A percentile compares a stretch with the other conserved stretches of the same genome.
Conservation (phyloP, 2,113 vertebrate genomes). For the Pollimyrus isidori region DNA sequence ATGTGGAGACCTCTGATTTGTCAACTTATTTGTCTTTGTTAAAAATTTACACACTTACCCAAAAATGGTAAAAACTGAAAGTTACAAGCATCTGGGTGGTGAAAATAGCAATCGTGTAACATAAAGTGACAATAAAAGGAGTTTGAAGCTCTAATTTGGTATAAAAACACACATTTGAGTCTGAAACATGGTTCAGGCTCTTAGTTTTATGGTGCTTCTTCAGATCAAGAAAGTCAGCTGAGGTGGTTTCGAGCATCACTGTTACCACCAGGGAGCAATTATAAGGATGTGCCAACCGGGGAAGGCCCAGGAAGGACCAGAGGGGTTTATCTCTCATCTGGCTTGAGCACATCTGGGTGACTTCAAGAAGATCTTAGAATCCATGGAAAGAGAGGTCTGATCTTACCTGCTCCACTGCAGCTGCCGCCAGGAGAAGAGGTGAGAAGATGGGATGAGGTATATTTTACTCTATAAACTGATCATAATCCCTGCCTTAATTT, state of each 20-base stretch:
- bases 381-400: background rate
- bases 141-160: background rate
- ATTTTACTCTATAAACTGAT: background rate
- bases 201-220: background rate
- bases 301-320: background rate
- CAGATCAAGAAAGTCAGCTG: background rate
- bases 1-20: background rate
- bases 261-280: background rate
- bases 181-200: background rate
- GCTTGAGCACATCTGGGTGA: background rate
- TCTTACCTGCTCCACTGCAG: background rate
- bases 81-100: background rate
- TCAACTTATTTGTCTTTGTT: background rate
- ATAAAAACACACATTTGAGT: background rate
- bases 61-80: background rate
- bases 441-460: background rate
- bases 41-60: background rate
- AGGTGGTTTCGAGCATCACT: background rate
- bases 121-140: background rate
- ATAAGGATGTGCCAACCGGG: background rate
- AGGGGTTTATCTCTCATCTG: background rate
- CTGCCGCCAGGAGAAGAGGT: background rate
- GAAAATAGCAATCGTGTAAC: background rate
- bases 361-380: background rate
- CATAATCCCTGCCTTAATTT: background rate